These are phyloP conservation scores for Epinephelus malabaricus DNA, from an alignment of 2,797 vertebrate species.

Conservation along the genomic window DNA sequence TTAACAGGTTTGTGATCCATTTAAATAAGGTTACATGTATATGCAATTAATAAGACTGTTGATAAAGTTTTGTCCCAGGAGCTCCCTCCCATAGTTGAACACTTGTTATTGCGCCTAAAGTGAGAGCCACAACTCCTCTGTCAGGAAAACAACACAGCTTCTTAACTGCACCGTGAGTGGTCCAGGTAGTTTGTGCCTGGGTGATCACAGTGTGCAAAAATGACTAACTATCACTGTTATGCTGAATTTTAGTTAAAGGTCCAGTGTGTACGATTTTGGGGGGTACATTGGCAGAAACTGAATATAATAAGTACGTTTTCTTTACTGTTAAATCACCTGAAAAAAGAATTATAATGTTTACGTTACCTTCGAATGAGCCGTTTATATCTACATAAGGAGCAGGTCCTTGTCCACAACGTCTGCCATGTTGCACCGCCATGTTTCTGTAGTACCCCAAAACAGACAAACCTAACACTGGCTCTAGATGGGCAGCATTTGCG, in stretches of 20 bases:
- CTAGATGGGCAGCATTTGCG: too few relatives aligned
- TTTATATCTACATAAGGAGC: too few relatives aligned
- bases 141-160: slow-evolving; percentile 50
- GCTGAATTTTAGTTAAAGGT: not conserved
- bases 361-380: too few relatives aligned
- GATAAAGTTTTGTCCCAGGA: slow-evolving; percentile 45
- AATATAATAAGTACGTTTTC: too few relatives aligned
- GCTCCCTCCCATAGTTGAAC: slow-evolving; percentile 18
- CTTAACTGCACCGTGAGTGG: slow-evolving; percentile 4
- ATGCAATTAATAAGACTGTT: slow-evolving; percentile 80
- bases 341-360: too few relatives aligned
- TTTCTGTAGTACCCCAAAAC: too few relatives aligned
- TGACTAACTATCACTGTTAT: slow-evolving; percentile 1
- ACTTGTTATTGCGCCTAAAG: slow-evolving; percentile 2
- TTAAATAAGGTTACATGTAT: slow-evolving; percentile 67
- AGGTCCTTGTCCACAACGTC: too few relatives aligned
- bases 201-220: not conserved
- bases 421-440: too few relatives aligned
- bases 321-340: too few relatives aligned
- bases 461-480: too few relatives aligned
- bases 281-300: too few relatives aligned
- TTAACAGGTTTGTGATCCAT: slow-evolving; percentile 57
- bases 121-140: slow-evolving; percentile 15
- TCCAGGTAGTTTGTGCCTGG: slow-evolving; percentile 9
- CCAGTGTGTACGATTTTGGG: too few relatives aligned